phyloP scores from a whole-genome alignment of 2,888 invertebrate species.

The Eumacrocentrus americanus region DNA sequence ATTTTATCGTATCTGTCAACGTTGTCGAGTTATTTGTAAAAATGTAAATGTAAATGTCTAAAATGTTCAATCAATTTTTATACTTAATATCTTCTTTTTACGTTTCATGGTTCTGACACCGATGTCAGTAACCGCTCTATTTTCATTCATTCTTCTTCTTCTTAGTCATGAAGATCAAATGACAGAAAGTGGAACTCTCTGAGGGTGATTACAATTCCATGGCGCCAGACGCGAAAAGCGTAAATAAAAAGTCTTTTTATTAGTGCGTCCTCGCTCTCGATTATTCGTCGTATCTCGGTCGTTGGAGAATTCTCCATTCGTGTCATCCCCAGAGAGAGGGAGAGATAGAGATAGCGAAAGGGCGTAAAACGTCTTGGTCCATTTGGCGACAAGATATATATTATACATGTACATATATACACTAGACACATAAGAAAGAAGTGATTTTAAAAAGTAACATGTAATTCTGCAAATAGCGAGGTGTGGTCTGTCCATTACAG shows the following conservation, averaged over 20 bases:
- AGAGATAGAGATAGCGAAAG: no score
- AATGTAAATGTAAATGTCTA: not conserved
- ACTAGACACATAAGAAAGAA: not conserved
- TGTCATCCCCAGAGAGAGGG: no score
- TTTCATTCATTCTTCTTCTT: not conserved
- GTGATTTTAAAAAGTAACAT: not conserved
- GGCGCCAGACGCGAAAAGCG: not conserved
- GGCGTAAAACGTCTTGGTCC: no score
- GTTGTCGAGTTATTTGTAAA: not conserved
- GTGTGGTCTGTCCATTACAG: conserved; percentile 14
- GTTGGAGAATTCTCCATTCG: not conserved
- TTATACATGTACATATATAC: not conserved
- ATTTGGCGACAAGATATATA: no score
- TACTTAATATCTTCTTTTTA: not conserved
- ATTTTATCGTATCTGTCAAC: not conserved
- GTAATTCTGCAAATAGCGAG: conserved; percentile 33
- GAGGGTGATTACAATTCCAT: not conserved
- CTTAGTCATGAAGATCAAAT: not conserved
- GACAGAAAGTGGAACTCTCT: not conserved
- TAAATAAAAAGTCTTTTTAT: not conserved
- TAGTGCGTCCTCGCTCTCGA: conserved; percentile 10
- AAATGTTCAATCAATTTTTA: not conserved
- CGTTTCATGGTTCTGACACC: not conserved
- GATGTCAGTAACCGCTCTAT: not conserved
- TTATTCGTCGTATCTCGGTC: no score